Evolutionary conservation across 1,140 invertebrate genomes (phyloP), one percentile per base, ranked within the genome.

Genomic region (Thaumetopoea pityocampa): DNA sequence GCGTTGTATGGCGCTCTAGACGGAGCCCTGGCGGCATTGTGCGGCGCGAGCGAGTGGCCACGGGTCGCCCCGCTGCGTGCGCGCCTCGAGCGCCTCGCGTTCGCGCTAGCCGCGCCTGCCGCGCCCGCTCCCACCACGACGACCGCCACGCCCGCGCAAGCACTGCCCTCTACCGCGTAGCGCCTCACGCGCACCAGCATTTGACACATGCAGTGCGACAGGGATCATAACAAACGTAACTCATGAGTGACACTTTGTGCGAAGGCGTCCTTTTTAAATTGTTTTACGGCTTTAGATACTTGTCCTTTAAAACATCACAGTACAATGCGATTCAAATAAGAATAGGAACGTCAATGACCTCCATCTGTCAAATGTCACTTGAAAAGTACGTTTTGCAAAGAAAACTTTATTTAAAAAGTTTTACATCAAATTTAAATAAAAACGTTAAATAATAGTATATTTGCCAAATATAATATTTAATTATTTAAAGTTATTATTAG

Each of bases 1-100:
- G 49, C 40, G 26, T 61, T 61, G 16, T 74, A 69, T 53, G 58
- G 55, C 27, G 63, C 70, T 16, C 46, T 76, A 26, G 68, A 71
- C 33, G 61, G 35, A 16, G 62, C 60, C 23, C 35, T 64, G 14
- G 4, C 27, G 0, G 59, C 67, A n/a, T 44, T 69, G 12, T 36
- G 16, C 18, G 20, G 24, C 7, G 43, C 37, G 17, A 14, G 12
- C 10, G 1, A 5, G 0, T 56, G 59, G 49, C 48, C 62, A 32
- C 70, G 64, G 6, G 59, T 72, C 8, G 32, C 54, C 15, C 54
- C 56, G 8, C 41, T 62, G 9, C 58, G 47, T 14, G 36, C 44
- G 5, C 43, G 53, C 3, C 56, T 72, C 5, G 56, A 67, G 48
- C 55, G 64, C 15, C 60, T 67, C 22, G 66, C 73, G 15, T 55